Conservation (phyloP, 1,140 invertebrate species). For the Trichomalopsis sarcophagae region DNA sequence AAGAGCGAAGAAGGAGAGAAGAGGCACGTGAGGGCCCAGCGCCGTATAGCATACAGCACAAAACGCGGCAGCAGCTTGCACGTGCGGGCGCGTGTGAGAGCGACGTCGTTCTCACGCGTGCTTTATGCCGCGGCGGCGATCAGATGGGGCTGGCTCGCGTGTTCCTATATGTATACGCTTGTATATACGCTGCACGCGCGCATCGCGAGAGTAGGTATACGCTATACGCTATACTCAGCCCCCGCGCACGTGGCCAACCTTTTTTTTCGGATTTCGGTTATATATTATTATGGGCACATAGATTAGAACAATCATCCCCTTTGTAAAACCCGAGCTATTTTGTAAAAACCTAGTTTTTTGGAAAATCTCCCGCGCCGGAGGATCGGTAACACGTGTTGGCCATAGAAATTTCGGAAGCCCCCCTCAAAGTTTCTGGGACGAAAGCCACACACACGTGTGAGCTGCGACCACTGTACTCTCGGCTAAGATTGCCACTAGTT, state of each 20-base stretch:
- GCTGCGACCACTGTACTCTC: not conserved
- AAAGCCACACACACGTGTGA: not conserved
- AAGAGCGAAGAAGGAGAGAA: not conserved
- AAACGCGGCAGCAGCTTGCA: conserved; percentile 49
- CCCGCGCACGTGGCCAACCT: conserved; percentile 10
- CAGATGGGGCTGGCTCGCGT: conserved; percentile 48
- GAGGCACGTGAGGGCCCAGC: not conserved
- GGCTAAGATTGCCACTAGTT: not conserved
- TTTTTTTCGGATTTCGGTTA: not conserved
- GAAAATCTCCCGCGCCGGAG: too few species aligned
- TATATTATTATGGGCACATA: too few species aligned
- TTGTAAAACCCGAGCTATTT: too few species aligned
- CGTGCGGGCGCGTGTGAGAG: conserved; percentile 55
- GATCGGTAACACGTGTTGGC: not conserved
- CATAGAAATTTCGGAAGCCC: not conserved
- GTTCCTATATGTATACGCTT: not conserved
- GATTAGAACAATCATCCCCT: too few species aligned
- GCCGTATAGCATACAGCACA: not conserved
- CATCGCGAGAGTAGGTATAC: conserved; percentile 47
- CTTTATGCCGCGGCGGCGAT: conserved; percentile 32
- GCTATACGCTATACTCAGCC: conserved; percentile 17
- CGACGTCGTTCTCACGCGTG: conserved; percentile 43
- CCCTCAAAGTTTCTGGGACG: not conserved
- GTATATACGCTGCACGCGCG: conserved; percentile 34
- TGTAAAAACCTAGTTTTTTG: too few species aligned